Evolutionary conservation across 2,888 invertebrate species (phyloP).

Genomic region (Salticus scenicus): DNA sequence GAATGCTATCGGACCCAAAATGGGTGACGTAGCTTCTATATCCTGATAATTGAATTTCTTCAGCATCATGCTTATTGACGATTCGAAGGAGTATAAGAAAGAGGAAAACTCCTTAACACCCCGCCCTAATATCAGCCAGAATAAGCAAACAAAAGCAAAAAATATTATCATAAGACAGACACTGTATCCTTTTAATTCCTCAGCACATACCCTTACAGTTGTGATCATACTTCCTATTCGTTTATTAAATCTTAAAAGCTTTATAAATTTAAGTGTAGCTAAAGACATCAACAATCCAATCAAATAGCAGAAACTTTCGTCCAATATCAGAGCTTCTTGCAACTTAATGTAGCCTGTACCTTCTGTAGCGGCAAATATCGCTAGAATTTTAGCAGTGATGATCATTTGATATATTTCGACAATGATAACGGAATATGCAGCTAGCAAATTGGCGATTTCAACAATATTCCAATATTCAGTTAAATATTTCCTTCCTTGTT

Average conservation of each 20-base stretch:
- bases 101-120: conserved; percentile 74
- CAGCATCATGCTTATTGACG: conserved; percentile 76
- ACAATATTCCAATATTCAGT: conserved; percentile 77
- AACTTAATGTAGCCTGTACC: conserved; percentile 75
- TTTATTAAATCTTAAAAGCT: conserved; percentile 77
- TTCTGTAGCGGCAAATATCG: conserved; percentile 75
- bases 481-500: conserved; percentile 75
- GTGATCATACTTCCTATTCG: conserved; percentile 77
- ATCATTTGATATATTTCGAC: conserved; percentile 76
- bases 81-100: conserved; percentile 75
- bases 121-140: conserved; percentile 75
- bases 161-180: conserved; percentile 76
- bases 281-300: conserved; percentile 77
- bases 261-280: conserved; percentile 77
- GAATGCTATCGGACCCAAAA: conserved; percentile 74
- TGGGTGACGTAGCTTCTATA: conserved; percentile 72
- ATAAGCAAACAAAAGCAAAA: conserved; percentile 73
- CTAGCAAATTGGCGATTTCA: conserved; percentile 75
- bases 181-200: conserved; percentile 76
- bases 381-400: conserved; percentile 74
- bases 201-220: conserved; percentile 75
- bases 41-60: conserved; percentile 76
- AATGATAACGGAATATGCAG: conserved; percentile 75
- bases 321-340: conserved; percentile 76
- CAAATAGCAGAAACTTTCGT: conserved; percentile 77